These are phyloP conservation scores for Falcunculus frontatus DNA, from an alignment of 2,113 vertebrate species.

Conservation along the genomic window DNA sequence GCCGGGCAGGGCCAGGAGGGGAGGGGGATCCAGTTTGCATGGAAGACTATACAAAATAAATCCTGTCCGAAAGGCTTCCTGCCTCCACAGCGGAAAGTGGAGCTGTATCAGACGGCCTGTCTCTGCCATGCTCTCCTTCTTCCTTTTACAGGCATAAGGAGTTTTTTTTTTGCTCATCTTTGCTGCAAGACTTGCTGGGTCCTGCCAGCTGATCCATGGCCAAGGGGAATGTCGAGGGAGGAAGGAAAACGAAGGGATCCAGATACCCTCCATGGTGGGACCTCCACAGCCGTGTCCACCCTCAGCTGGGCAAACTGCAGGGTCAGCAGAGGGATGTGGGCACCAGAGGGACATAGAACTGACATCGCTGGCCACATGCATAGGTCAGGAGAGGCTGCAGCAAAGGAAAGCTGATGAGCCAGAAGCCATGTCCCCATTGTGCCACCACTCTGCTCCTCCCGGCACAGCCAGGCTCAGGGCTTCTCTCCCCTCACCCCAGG, in stretches of 20 bases:
- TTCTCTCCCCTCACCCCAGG: background rate
- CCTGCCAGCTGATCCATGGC: constrained; percentile 19
- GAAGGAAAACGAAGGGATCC: background rate
- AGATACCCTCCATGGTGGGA: background rate
- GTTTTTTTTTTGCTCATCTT: constrained; percentile 23
- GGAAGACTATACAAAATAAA: constrained; percentile 66
- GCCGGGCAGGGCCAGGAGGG: background rate
- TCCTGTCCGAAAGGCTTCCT: constrained; percentile 33
- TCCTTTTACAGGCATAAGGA: constrained; percentile 64
- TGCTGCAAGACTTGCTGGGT: background rate
- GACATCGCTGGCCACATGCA: fast-evolving
- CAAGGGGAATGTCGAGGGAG: background rate
- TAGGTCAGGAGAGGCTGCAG: background rate
- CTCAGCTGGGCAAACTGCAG: background rate
- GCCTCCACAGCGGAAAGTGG: constrained; percentile 17
- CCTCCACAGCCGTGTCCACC: fast-evolving
- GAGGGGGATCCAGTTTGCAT: constrained; percentile 39
- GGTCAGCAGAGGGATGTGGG: background rate
- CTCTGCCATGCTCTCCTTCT: constrained; percentile 29
- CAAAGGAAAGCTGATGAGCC: background rate
- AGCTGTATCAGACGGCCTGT: background rate
- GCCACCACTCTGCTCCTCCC: fast-evolving
- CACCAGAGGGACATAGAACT: fast-evolving
- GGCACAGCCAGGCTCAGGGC: background rate
- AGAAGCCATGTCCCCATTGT: background rate